These are phyloP conservation scores for Platerodrilus igneus DNA, from an alignment of 2,888 invertebrate genomes.

Conservation along the genomic window DNA sequence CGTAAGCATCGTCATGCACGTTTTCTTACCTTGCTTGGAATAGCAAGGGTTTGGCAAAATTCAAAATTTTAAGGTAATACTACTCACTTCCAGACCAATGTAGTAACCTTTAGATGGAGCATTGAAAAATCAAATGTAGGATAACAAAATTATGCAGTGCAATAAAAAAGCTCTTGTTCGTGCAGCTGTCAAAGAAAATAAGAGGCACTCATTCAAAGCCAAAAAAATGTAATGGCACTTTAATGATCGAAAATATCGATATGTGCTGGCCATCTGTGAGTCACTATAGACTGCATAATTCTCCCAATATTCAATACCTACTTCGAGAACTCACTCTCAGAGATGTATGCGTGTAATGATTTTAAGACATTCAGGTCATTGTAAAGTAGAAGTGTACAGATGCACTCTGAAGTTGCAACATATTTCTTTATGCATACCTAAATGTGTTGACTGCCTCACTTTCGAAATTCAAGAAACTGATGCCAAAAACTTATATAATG, in stretches of 20 bases:
- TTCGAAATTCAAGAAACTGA: neutral
- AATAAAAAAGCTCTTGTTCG: conserved; percentile 12
- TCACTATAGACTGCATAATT: conserved; percentile 3
- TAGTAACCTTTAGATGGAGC: no score
- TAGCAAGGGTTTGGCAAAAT: no score
- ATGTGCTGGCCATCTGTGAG: neutral
- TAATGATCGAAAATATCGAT: conserved; percentile 1
- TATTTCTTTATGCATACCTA: conserved; percentile 15
- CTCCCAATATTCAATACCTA: conserved; percentile 5
- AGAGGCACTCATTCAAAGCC: neutral
- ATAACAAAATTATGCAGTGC: no score
- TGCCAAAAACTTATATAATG: no score
- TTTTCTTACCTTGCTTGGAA: no score
- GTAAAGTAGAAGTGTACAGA: conserved; percentile 6
- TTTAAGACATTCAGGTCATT: neutral
- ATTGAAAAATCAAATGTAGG: no score
- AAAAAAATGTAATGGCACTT: neutral
- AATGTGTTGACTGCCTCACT: conserved; percentile 15
- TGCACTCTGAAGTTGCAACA: neutral
- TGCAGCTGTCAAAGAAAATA: conserved; percentile 8
- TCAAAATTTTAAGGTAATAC: no score
- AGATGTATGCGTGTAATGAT: neutral
- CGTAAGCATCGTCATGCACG: no score
- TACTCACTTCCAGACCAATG: no score
- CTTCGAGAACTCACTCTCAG: neutral